Evolutionary conservation across 92 coral and sea anemone genomes (phyloP).

Genomic region (Scolanthus callimorphus): DNA sequence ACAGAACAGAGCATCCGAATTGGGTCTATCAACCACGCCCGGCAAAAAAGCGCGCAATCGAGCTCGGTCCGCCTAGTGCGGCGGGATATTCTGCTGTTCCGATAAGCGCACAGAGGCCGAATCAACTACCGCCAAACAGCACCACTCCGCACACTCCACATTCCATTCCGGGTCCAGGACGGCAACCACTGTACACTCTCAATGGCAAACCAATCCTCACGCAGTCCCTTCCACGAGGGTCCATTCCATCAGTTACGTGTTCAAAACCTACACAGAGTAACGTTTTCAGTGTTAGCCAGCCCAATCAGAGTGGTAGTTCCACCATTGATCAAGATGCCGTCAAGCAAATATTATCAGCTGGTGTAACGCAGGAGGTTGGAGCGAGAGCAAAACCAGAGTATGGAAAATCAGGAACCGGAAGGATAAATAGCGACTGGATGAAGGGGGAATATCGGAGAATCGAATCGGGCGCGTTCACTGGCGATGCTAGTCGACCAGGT

Average conservation of each 20-base stretch:
- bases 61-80: not conserved
- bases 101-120: slow-evolving; percentile 1
- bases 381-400: not conserved
- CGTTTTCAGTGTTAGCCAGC: not conserved
- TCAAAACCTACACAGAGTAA: not conserved
- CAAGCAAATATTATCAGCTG: slow-evolving; percentile 8
- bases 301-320: not conserved
- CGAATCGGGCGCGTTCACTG: slow-evolving; percentile 18
- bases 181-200: slow-evolving; percentile 8
- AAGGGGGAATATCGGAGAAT: slow-evolving; percentile 19
- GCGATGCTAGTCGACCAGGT: too few species aligned
- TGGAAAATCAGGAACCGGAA: not conserved
- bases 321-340: slow-evolving; percentile 17
- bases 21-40: slow-evolving; percentile 98
- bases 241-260: not conserved
- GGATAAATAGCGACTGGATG: too few species aligned
- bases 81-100: slow-evolving; percentile 1
- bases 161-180: slow-evolving; percentile 1
- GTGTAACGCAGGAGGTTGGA: not conserved
- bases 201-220: slow-evolving; percentile 21
- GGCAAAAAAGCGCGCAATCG: slow-evolving; percentile 43
- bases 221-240: slow-evolving; percentile 11
- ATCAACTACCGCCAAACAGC: too few species aligned
- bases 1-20: slow-evolving; percentile 83
- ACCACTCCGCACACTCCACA: not conserved